Conservation (phyloP, 53 echinoderm and acorn worm genomes). For the Arbacia lixula region DNA sequence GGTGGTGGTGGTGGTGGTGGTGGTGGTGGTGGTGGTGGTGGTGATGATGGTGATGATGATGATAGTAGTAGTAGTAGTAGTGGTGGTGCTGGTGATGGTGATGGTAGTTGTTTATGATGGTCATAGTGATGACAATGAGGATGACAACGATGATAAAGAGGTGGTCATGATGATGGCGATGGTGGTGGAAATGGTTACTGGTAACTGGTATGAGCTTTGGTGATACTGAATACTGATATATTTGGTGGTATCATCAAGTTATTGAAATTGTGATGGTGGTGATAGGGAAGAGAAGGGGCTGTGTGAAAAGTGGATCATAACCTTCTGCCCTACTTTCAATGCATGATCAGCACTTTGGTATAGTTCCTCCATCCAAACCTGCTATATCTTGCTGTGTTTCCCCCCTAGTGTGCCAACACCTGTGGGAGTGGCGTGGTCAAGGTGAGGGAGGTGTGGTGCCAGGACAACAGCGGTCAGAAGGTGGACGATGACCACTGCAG, state of each 20-base stretch:
- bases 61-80: not conserved
- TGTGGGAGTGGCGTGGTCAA: slow-evolving; percentile 86
- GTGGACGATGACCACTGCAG: slow-evolving; percentile 71
- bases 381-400: not conserved
- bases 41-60: not conserved
- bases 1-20: not conserved
- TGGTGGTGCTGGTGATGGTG: slow-evolving; percentile 5
- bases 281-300: too few species aligned
- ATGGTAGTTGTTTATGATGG: not conserved
- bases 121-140: not conserved
- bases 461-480: slow-evolving; percentile 59
- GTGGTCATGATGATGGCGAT: not conserved
- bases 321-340: not conserved
- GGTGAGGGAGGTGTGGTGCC: slow-evolving; percentile 73
- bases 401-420: slow-evolving; percentile 75
- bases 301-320: not conserved
- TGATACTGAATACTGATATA: too few species aligned
- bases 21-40: not conserved
- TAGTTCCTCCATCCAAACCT: not conserved
- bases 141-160: not conserved
- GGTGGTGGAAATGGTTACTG: not conserved
- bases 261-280: too few species aligned
- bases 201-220: too few species aligned
- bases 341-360: too few species aligned
- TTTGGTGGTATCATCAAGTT: too few species aligned